Evolutionary conservation across 2,888 invertebrate species (phyloP), one percentile per base, ranked within the genome.

Genomic region (Stenolophus ochropezus): DNA sequence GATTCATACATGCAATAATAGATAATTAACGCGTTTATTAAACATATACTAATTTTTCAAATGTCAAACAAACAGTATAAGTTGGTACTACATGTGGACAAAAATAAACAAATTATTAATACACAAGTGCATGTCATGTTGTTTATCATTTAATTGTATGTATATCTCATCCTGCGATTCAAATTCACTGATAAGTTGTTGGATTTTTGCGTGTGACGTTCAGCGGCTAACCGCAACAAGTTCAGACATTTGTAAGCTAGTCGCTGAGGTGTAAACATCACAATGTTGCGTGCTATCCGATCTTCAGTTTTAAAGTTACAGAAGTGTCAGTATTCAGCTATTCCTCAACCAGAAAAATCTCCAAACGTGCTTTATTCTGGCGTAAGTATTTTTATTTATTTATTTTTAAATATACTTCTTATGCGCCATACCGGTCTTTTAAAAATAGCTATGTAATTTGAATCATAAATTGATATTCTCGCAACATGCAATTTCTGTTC

Each of bases 321-420:
- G 85, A 91, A 90, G 85, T 91, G 91, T 21, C 90, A 89, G 81
- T 93, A 90, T 85, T 90, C 92, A 0, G 89, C 93, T 1, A 87
- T 93, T 61, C 94, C 94, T 2, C 91, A 91, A 47, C 94, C 95
- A 0, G 91, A 93, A 83, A 91, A 90, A 1, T 92, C 92, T 84
- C 96, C 96, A 0, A 93, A 95, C 84, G 91, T 96, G 83, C 89
- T 95, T n/a, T 95, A 95, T 86, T 94, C 94, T 11, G 96, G 96
- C 85, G 96, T 93, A 90, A 93, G 92, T 91, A 82, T 73, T 82
- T 27, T 33, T 69, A 1, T 42, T 42, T 11, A 42, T 6, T 11
- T 42, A 42, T 42, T 42, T 42, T 42, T 42, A 42, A 42, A 42
- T 6, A 21, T 56, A 23, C 8, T 58, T 61, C 11, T 61, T 23